Base-by-base conservation (phyloP, 2,113 vertebrate species). In the Crotophaga sulcirostris region DNA sequence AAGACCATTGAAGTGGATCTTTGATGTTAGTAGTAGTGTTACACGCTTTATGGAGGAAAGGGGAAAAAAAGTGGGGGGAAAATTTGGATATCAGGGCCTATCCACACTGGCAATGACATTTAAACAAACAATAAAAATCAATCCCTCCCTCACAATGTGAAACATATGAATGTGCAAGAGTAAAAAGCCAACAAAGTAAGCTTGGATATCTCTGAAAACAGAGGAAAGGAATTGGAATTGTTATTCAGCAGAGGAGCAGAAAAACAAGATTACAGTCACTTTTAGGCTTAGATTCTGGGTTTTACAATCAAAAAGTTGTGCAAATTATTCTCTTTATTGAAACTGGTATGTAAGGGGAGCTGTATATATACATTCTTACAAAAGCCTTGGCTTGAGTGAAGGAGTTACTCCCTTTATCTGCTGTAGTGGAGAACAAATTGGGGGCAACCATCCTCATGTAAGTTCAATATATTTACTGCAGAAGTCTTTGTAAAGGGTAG, bases 401-500 rank as follows among this genome's bases (percentile, higher is more conserved):
- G 86, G 34, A 93, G 42, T 75, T 90, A 68, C 40, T 86, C 47
- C 62, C 69, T 81, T 40, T 92, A 87, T 82, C 87, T 77, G 68
- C 90, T 64, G 7, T 58, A 78, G 76, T 3, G 5, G 58, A 91
- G 60, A 95, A 86, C 90, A 96, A 94, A 94, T 51, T 84, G 83
- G 52, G 90, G 86, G 56, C 90, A 90, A 36, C 56, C 85, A 96
- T 96, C 75, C 75, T 96, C 44, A 34, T 90, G 96, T 94, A 92
- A 96, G 94, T 97, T 93, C 52, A 60, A 44, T 60, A 7, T 89
- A 86, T 94, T 95, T 88, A 69, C 60, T 89, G 83, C 52, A 78
- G 75, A 84, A 91, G n/a, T 80, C 47, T 93, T 93, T 84, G 77
- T 51, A 67, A 77, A 87, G 14, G 25, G 16, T 59, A 55, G 64